Evolutionary conservation across 2,888 invertebrate genomes (phyloP), one percentile per base, ranked within the genome.

Genomic region (Serrognathus titanus): DNA sequence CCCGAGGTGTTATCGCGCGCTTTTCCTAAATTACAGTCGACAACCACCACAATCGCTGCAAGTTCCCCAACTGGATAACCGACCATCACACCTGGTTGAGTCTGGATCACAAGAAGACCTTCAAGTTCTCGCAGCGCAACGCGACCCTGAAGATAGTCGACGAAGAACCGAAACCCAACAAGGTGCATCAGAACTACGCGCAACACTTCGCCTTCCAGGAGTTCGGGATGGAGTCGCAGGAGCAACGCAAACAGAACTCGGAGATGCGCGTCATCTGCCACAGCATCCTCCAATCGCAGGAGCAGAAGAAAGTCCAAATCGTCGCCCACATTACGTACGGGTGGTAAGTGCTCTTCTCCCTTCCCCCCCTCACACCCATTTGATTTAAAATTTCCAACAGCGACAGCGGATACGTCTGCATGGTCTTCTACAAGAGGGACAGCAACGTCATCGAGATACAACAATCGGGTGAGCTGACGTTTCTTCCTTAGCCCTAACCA

Each of bases 41-140:
- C 67, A 87, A 87, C 64, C 87, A 87, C 61, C 88, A 88, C 75
- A 85, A 84, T 67, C 82, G 85, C 58, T 92, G 92, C 75, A 88
- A 87, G 71, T 91, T 90, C 76, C 91, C 91, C 0, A 73, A 80
- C 9, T 92, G 91, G 90, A 85, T 91, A 59, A 87, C 88, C 62
- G 84, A 86, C 53, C 89, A 89, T 69, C 89, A 89, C 76, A 87
- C 88, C 65, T 92, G 91, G 92, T 85, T 87, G 75, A 88, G 88
- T 57, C 75, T 92, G 57, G 90, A 91, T 70, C 87, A 88, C 67
- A 80, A 83, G 16, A 85, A 84, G 70, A 85, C 83, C 58, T 90
- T 88, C 77, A 88, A 86, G 68, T 89, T 89, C 71, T 87, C 88
- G 11, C 87, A 84, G 59, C 83, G 85, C 66, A 89, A 89, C 68